These are phyloP conservation scores for Stigmatopora nigra DNA, from an alignment of 2,113 vertebrate species.

Conservation along the genomic window DNA sequence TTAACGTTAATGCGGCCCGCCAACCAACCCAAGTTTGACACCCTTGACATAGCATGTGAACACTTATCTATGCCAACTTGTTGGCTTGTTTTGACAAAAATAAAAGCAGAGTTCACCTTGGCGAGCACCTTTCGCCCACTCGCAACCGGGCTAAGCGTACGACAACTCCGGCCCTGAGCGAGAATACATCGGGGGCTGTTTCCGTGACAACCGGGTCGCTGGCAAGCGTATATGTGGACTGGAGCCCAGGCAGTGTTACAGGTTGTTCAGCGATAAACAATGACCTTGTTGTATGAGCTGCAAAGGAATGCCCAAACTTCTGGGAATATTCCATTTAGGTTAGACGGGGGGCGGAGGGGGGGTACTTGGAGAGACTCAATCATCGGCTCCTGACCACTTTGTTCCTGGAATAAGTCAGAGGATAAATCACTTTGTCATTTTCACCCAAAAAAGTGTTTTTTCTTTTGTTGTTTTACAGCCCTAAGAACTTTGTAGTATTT, in stretches of 20 bases:
- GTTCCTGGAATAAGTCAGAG: constrained; percentile 28
- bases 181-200: constrained; percentile 62
- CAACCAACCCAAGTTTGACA: too few relatives aligned
- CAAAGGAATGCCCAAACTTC: constrained; percentile 73
- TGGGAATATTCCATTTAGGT: constrained; percentile 70
- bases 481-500: too few relatives aligned
- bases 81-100: constrained; percentile 1
- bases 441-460: constrained; percentile 25
- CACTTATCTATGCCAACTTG: constrained; percentile 2
- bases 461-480: constrained; percentile 8
- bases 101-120: constrained; percentile 10
- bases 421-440: constrained; percentile 48
- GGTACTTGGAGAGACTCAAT: constrained; percentile 22
- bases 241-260: constrained; percentile 71
- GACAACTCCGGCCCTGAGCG: constrained; percentile 37
- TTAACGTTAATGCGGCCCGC: too few relatives aligned
- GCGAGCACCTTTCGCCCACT: neutral
- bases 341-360: constrained; percentile 9
- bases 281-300: constrained; percentile 76
- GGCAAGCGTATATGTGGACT: constrained; percentile 62
- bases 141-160: constrained; percentile 21
- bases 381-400: constrained; percentile 32
- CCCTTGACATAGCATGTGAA: neutral
- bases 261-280: constrained; percentile 77
- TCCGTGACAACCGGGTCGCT: constrained; percentile 61